Conservation (phyloP, 2,888 invertebrate species). For the Stenodera caucasica region DNA sequence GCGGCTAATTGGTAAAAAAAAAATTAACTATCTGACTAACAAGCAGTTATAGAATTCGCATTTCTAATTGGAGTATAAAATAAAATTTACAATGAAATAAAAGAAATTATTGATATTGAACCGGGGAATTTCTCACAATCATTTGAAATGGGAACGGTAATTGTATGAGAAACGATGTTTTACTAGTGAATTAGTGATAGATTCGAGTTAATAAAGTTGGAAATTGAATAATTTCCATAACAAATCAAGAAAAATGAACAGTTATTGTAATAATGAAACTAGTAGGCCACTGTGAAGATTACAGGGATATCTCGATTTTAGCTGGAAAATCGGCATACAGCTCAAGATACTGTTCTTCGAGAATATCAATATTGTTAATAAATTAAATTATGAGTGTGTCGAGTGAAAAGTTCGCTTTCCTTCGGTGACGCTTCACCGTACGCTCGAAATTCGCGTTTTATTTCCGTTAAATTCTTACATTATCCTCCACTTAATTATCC, state of each 20-base stretch:
- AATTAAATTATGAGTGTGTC: neutral
- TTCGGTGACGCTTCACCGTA: neutral
- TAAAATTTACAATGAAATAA: neutral
- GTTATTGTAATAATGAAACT: neutral
- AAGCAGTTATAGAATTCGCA: no score
- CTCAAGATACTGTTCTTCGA: no score
- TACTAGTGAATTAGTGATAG: neutral
- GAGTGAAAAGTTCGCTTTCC: neutral
- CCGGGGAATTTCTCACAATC: constrained; percentile 2
- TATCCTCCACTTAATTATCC: neutral
- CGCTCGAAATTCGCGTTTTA: neutral
- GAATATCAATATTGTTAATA: no score
- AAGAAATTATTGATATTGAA: neutral
- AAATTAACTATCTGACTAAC: no score
- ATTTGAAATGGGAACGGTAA: neutral
- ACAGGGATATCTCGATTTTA: no score
- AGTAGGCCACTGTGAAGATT: neutral
- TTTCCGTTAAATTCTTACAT: neutral
- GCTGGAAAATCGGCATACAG: no score
- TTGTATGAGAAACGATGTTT: neutral
- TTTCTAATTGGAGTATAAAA: neutral
- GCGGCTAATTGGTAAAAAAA: neutral
- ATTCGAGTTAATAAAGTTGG: neutral
- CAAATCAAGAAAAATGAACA: neutral
- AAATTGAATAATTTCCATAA: neutral